A percentile compares a stretch with the other conserved stretches of the same genome.
These are phyloP conservation scores for Halichoeres trimaculatus DNA, from an alignment of 2,113 vertebrate species.

Conservation along the genomic window DNA sequence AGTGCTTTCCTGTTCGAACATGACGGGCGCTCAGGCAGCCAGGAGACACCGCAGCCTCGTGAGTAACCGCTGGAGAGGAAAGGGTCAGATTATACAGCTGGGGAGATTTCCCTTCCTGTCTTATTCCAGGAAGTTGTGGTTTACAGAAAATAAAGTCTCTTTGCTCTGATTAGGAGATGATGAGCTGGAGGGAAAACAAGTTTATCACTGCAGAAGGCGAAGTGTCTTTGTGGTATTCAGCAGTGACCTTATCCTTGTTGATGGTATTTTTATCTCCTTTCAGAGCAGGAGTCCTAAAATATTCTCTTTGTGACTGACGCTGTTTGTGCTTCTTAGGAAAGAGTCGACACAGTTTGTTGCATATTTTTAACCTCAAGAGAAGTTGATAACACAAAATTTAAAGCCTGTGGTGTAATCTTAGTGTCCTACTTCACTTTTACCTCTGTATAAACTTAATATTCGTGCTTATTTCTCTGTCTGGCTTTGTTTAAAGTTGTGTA, in stretches of 20 bases:
- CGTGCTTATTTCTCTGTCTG: no score
- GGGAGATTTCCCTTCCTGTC: not conserved
- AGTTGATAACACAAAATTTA: not conserved
- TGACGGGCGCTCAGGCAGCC: slow-evolving; percentile 72
- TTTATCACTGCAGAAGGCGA: not conserved
- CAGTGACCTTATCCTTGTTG: slow-evolving; percentile 64
- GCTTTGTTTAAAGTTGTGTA: not conserved
- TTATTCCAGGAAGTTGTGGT: slow-evolving; percentile 33
- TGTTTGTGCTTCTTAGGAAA: slow-evolving; percentile 17
- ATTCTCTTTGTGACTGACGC: slow-evolving; percentile 41
- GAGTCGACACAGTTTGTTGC: no score
- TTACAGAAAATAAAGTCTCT: not conserved
- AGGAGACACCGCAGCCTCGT: slow-evolving; percentile 76
- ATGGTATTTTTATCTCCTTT: slow-evolving; percentile 61
- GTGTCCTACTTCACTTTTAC: not conserved
- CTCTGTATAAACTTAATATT: not conserved
- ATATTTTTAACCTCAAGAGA: not conserved
- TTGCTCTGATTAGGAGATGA: not conserved
- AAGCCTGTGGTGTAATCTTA: not conserved
- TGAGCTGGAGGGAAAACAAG: not conserved
- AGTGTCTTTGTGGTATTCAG: not conserved
- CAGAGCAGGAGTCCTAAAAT: slow-evolving; percentile 49
- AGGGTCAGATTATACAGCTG: not conserved
- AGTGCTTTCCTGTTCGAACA: slow-evolving; percentile 64
- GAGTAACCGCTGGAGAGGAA: slow-evolving; percentile 61